Conservation (phyloP, 2,113 vertebrate genomes). For the Numenius arquata region DNA sequence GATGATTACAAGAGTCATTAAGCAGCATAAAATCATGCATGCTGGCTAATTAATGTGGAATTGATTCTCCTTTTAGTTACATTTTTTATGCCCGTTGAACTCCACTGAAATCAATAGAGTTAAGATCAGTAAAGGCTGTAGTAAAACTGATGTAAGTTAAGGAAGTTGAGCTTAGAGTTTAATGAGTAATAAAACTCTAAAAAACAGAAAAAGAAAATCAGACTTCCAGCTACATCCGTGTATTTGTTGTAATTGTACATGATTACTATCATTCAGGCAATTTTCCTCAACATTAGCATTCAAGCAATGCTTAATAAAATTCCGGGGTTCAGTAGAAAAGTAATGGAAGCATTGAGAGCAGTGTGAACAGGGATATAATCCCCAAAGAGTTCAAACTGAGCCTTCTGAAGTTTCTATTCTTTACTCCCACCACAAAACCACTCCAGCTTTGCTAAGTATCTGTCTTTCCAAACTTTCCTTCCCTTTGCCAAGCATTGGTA, state of each 20-base stretch:
- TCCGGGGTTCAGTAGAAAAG: not conserved
- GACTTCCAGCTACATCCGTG: not conserved
- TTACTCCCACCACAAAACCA: not conserved
- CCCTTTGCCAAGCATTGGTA: not conserved
- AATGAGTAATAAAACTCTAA: not conserved
- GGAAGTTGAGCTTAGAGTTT: not conserved
- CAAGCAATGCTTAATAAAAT: not conserved
- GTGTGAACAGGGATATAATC: not conserved
- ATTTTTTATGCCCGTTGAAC: conserved; percentile 13
- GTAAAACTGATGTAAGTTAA: not conserved
- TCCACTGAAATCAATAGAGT: conserved; percentile 10
- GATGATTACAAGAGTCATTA: conserved; percentile 59
- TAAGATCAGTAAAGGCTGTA: not conserved
- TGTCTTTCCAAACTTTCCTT: not conserved
- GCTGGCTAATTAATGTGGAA: conserved; percentile 43
- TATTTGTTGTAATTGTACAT: not conserved
- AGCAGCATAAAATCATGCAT: conserved; percentile 39
- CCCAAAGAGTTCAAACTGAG: not conserved
- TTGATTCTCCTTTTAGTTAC: conserved; percentile 11
- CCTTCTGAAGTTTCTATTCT: not conserved
- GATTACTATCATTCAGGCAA: not conserved
- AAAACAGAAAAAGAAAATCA: not conserved
- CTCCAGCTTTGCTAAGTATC: not conserved
- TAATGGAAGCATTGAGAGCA: not conserved
- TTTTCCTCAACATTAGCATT: not conserved